These are phyloP conservation scores for Uloborus diversus DNA, from an alignment of 1,140 invertebrate species.

Conservation along the genomic window DNA sequence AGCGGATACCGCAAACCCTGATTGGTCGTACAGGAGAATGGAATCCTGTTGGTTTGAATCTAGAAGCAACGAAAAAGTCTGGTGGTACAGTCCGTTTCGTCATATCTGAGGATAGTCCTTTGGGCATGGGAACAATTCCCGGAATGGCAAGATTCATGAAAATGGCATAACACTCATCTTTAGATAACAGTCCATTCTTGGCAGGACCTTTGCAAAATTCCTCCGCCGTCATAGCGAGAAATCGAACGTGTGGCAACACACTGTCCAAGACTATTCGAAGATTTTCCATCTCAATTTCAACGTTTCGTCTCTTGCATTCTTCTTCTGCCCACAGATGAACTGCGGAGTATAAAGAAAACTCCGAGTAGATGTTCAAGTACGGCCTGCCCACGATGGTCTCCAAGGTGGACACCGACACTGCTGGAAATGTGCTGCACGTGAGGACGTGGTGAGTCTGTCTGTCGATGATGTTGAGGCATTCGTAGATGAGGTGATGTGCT, in stretches of 20 bases:
- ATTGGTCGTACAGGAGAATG: slow-evolving; percentile 57
- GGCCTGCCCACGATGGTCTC: slow-evolving; percentile 59
- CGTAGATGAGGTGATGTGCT: slow-evolving; percentile 61
- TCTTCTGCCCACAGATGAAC: slow-evolving; percentile 60
- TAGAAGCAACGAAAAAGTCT: slow-evolving; percentile 59
- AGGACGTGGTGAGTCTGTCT: slow-evolving; percentile 62
- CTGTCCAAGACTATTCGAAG: slow-evolving; percentile 35
- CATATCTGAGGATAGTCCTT: slow-evolving; percentile 58
- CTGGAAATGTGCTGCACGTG: slow-evolving; percentile 49
- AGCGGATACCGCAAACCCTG: slow-evolving; percentile 57
- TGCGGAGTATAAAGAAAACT: slow-evolving; percentile 60
- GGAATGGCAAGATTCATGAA: slow-evolving; percentile 62
- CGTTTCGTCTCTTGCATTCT: slow-evolving; percentile 58
- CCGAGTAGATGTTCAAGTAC: slow-evolving; percentile 61
- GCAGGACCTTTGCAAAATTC: slow-evolving; percentile 60
- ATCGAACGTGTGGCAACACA: slow-evolving; percentile 55
- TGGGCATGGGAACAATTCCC: slow-evolving; percentile 60
- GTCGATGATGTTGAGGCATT: slow-evolving; percentile 62
- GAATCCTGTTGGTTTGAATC: slow-evolving; percentile 59
- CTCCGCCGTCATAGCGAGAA: slow-evolving; percentile 61
- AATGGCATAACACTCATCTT: slow-evolving; percentile 60
- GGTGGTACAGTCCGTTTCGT: slow-evolving; percentile 59
- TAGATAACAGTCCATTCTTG: slow-evolving; percentile 58
- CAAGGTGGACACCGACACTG: slow-evolving; percentile 59
- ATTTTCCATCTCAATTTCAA: slow-evolving; percentile 56